These are phyloP conservation scores for Tribolium madens DNA, from an alignment of 1,140 invertebrate species.

Conservation along the genomic window DNA sequence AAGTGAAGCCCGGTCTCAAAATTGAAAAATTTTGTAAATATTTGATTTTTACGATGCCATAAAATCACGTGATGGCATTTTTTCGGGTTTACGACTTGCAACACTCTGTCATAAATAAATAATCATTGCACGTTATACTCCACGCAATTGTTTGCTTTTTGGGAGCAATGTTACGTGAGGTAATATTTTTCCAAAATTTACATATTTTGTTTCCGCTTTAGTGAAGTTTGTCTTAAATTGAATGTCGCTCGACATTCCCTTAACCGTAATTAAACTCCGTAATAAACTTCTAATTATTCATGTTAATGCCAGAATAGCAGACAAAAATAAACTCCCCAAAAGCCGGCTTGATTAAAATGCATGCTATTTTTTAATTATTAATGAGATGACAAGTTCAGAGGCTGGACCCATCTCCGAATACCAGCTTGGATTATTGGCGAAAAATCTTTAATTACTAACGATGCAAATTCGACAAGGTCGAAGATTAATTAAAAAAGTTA, in stretches of 20 bases:
- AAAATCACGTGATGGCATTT: too few relatives aligned
- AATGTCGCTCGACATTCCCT: neutral
- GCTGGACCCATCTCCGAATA: neutral
- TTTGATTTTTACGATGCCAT: too few relatives aligned
- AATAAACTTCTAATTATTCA: conserved; percentile 23
- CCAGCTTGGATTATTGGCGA: neutral
- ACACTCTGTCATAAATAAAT: too few relatives aligned
- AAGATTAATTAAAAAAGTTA: neutral
- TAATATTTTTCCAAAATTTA: neutral
- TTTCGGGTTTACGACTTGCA: too few relatives aligned
- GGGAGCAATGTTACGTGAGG: neutral
- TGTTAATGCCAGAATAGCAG: conserved; percentile 4
- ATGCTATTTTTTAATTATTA: conserved; percentile 14
- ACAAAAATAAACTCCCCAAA: conserved; percentile 7
- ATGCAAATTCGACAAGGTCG: neutral
- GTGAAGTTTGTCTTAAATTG: neutral
- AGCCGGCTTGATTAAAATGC: conserved; percentile 5
- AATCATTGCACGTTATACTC: too few relatives aligned
- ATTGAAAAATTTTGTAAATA: too few relatives aligned
- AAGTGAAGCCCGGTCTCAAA: too few relatives aligned
- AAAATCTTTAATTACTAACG: neutral
- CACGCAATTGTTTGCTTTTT: too few relatives aligned
- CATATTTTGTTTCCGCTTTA: neutral
- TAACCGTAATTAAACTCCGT: conserved; percentile 22
- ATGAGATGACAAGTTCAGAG: conserved; percentile 8